Conservation (phyloP, 2,888 invertebrate genomes). For the Drosophila phalerata region DNA sequence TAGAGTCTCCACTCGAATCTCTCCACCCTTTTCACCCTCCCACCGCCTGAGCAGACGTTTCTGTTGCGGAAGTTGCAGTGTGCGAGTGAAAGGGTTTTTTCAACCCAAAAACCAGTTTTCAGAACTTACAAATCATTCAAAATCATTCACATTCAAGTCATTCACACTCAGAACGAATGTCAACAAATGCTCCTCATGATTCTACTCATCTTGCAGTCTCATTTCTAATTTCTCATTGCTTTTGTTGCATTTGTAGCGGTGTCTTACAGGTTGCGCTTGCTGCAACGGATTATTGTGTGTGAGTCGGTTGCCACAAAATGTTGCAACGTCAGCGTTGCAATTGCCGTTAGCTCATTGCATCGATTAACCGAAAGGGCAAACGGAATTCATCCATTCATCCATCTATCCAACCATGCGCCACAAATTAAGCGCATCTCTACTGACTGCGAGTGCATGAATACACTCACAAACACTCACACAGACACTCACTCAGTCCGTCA, state of each 20-base stretch:
- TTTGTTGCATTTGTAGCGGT: conserved; percentile 30
- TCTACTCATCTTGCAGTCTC: conserved; percentile 1
- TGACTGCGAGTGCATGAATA: not conserved
- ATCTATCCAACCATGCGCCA: conserved; percentile 6
- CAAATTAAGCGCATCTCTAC: conserved; percentile 25
- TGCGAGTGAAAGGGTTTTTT: conserved; percentile 25
- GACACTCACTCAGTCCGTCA: not conserved
- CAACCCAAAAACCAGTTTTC: conserved; percentile 7
- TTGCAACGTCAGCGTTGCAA: conserved; percentile 44
- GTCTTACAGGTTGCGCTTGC: conserved; percentile 19
- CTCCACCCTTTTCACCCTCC: not conserved
- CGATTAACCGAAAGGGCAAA: conserved; percentile 56
- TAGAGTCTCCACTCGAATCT: no score
- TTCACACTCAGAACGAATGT: conserved; percentile 13
- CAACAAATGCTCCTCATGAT: not conserved
- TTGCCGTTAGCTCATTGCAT: conserved; percentile 41
- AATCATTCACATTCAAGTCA: conserved; percentile 18
- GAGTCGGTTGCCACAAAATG: conserved; percentile 17
- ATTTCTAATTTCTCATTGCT: conserved; percentile 12
- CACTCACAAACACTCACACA: not conserved
- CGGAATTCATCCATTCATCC: conserved; percentile 16
- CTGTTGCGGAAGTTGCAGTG: not conserved
- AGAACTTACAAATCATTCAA: conserved; percentile 7
- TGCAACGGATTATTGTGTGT: conserved; percentile 35
- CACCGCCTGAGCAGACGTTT: not conserved